phyloP scores from a whole-genome alignment of 1,140 invertebrate species.

The Trypoxylus dichotomus region DNA sequence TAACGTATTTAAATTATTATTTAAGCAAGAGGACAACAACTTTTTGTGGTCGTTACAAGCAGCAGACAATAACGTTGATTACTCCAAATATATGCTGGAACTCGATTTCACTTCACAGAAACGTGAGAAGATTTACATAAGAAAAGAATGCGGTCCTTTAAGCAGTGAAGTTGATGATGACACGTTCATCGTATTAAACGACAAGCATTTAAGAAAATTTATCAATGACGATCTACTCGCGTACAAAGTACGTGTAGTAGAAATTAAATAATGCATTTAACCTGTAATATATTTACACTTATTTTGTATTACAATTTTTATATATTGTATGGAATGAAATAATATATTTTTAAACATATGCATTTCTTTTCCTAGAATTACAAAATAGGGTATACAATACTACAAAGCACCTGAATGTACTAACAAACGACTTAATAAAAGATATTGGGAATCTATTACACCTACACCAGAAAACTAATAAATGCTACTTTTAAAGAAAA shows the following conservation, averaged over 20 bases:
- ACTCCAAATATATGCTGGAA: slow-evolving; percentile 33
- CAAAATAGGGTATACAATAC: no score
- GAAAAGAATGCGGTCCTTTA: background rate
- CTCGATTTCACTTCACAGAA: slow-evolving; percentile 31
- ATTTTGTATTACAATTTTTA: background rate
- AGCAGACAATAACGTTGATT: slow-evolving; percentile 1
- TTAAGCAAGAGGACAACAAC: slow-evolving; percentile 23
- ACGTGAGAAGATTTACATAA: background rate
- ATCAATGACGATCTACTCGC: background rate
- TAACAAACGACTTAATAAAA: no score
- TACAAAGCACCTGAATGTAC: no score
- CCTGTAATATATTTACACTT: background rate
- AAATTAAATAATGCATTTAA: background rate
- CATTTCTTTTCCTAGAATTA: background rate
- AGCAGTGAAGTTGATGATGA: background rate
- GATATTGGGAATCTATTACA: no score
- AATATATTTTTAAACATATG: no score
- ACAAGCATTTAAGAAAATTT: background rate
- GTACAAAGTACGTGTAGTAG: background rate
- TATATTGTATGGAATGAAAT: background rate
- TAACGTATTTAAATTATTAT: slow-evolving; percentile 35
- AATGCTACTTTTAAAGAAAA: no score
- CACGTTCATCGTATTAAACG: background rate
- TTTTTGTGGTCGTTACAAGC: slow-evolving; percentile 34
- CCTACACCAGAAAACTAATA: no score